Evolutionary conservation across 2,888 invertebrate genomes (phyloP).

Genomic region (Lycocerus yunnanus): DNA sequence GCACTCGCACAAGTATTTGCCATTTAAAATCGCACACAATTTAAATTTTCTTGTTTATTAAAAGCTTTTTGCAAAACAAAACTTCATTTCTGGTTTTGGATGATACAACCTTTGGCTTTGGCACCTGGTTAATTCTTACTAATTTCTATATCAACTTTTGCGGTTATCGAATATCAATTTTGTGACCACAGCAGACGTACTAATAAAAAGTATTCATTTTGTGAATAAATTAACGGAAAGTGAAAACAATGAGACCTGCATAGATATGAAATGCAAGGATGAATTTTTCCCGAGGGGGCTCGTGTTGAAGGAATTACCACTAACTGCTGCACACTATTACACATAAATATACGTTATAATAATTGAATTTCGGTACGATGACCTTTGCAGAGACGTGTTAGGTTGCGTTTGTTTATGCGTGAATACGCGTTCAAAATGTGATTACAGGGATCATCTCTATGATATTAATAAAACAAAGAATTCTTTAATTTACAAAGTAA

Average conservation of each 20-base stretch:
- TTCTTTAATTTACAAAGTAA: slow-evolving; percentile 2
- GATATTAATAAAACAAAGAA: background rate
- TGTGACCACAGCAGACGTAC: no score
- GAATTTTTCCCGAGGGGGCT: background rate
- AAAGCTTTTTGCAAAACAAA: background rate
- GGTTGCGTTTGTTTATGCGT: slow-evolving; percentile 15
- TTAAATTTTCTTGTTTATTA: background rate
- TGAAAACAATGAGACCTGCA: background rate
- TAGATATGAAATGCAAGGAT: background rate
- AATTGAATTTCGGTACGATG: slow-evolving; percentile 48
- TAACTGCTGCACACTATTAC: slow-evolving; percentile 32
- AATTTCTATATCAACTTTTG: background rate
- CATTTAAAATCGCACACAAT: background rate
- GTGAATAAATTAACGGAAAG: background rate
- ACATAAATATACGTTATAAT: slow-evolving; percentile 32
- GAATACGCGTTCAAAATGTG: slow-evolving; percentile 8
- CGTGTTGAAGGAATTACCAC: slow-evolving; percentile 31
- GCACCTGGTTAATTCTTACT: background rate
- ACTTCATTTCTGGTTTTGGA: background rate
- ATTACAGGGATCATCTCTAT: background rate
- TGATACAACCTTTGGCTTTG: background rate
- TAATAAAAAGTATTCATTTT: background rate
- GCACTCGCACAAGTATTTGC: slow-evolving; percentile 7
- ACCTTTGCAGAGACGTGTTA: slow-evolving; percentile 33
- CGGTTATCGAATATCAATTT: background rate